Conservation (phyloP, 2,113 vertebrate genomes). For the Laterallus jamaicensis region DNA sequence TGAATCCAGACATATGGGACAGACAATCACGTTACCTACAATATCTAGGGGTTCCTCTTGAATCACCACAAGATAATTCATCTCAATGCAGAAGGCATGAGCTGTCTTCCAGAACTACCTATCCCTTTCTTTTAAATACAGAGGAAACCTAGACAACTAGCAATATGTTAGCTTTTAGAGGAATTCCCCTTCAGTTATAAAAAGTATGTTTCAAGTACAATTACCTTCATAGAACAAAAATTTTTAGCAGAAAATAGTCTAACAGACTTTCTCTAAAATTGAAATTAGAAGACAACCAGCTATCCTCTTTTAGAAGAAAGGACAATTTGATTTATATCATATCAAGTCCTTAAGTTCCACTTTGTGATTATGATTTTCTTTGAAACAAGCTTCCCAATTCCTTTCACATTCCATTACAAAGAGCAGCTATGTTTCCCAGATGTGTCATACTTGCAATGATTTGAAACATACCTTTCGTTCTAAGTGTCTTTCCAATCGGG, state of each 20-base stretch:
- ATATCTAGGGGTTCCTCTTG: neutral
- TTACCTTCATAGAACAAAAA: neutral
- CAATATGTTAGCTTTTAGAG: neutral
- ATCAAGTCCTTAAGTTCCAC: neutral
- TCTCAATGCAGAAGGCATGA: neutral
- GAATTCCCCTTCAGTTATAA: neutral
- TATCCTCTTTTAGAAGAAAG: neutral
- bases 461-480: conserved; percentile 87
- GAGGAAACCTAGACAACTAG: neutral
- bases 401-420: neutral
- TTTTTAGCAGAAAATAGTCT: neutral
- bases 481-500: conserved; percentile 90
- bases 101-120: neutral
- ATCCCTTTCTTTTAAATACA: neutral
- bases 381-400: neutral
- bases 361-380: neutral
- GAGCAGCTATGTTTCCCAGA: neutral
- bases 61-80: neutral
- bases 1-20: neutral
- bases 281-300: neutral
- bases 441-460: neutral
- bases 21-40: neutral
- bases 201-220: neutral
- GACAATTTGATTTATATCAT: neutral
- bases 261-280: neutral